A percentile compares a stretch with the other conserved stretches of the same genome.
Conservation (phyloP, 2,113 vertebrate species). For the Oriolus oriolus region DNA sequence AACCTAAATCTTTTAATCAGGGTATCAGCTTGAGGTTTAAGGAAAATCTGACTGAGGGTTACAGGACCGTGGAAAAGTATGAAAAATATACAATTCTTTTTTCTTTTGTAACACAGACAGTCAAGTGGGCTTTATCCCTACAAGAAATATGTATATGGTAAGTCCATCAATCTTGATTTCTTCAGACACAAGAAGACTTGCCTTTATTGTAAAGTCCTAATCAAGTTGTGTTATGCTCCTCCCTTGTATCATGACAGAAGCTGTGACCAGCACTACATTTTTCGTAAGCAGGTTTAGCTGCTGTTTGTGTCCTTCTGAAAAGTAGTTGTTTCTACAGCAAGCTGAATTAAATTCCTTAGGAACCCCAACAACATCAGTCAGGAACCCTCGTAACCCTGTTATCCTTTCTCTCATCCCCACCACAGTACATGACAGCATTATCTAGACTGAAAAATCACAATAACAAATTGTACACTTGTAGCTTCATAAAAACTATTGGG, state of each 20-base stretch:
- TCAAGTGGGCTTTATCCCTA: neutral
- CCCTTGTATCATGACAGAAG: neutral
- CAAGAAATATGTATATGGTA: fast-evolving
- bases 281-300: neutral
- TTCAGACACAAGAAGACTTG: neutral
- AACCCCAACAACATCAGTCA: neutral
- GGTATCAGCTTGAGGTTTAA: neutral
- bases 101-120: neutral
- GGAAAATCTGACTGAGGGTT: neutral
- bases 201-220: neutral
- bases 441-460: neutral
- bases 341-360: neutral
- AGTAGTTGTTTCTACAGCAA: neutral
- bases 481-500: neutral
- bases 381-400: neutral
- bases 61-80: neutral
- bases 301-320: neutral
- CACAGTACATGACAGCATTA: neutral
- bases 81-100: neutral
- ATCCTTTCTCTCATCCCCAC: neutral
- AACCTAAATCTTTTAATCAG: neutral
- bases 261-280: neutral
- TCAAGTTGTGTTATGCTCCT: neutral
- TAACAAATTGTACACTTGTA: neutral
- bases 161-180: neutral